Evolutionary conservation across 2,797 vertebrate species (phyloP).

Genomic region (Xyrichtys novacula): DNA sequence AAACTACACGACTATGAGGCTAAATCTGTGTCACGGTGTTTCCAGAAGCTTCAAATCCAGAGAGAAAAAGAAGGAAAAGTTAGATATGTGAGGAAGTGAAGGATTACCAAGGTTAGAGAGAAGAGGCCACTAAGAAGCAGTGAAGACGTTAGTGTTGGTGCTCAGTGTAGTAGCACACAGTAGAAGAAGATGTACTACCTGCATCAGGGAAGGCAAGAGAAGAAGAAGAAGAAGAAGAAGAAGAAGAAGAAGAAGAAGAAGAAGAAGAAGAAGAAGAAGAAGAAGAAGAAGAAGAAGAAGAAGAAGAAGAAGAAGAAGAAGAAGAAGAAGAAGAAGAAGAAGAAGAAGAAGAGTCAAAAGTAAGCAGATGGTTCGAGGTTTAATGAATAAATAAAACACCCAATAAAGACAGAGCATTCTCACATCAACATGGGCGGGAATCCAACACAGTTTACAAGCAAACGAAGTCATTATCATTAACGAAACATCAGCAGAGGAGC

Average conservation of each 20-base stretch:
- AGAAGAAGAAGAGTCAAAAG: constrained; percentile 84
- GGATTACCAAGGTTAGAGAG: constrained; percentile 96
- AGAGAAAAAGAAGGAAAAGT: not conserved
- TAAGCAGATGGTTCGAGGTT: constrained; percentile 66
- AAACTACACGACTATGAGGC: not conserved
- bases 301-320: too few species aligned
- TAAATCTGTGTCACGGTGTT: not conserved
- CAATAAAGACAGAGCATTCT: constrained; percentile 45
- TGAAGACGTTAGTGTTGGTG: constrained; percentile 98
- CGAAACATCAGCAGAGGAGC: constrained; percentile 20
- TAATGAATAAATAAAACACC: constrained; percentile 41
- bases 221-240: too few species aligned
- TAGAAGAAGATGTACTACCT: constrained; percentile 96
- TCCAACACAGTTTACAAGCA: constrained; percentile 25
- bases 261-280: too few species aligned
- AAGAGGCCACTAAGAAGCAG: constrained; percentile 95
- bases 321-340: too few species aligned
- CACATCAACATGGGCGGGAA: constrained; percentile 13
- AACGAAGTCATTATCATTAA: constrained; percentile 39
- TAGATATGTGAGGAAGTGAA: constrained; percentile 79
- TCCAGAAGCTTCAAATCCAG: constrained; percentile 2
- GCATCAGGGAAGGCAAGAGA: constrained; percentile 89
- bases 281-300: too few species aligned
- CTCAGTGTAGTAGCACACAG: constrained; percentile 98
- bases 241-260: too few species aligned